Percentiles rank a stretch among this genome's conserved stretches.
phyloP scores from a whole-genome alignment of 2,113 vertebrate species.

The Muntiacus muntjak region DNA sequence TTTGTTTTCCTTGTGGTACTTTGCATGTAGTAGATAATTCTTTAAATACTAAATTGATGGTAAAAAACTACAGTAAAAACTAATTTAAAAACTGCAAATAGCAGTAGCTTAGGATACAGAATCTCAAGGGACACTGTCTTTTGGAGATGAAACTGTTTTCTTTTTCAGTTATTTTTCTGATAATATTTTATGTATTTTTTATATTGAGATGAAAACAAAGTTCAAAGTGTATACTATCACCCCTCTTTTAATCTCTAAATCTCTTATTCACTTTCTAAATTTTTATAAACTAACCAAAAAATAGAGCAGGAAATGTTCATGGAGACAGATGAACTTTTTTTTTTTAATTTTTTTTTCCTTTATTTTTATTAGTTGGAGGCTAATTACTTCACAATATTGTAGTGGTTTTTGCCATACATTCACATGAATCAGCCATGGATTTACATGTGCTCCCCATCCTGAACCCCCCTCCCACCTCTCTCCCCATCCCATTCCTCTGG shows the following conservation, averaged over 20 bases:
- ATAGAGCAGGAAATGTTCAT: background rate
- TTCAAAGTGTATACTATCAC: background rate
- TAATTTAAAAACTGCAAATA: background rate
- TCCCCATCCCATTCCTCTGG: too few species aligned
- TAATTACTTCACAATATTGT: too few species aligned
- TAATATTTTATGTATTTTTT: background rate
- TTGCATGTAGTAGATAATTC: background rate
- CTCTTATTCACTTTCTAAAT: background rate
- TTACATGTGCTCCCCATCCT: too few species aligned
- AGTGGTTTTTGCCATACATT: too few species aligned
- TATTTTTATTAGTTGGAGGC: too few species aligned
- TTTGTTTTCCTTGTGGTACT: background rate
- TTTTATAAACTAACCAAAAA: background rate
- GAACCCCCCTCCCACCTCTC: too few species aligned
- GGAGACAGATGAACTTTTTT: background rate
- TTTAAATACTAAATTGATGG: background rate
- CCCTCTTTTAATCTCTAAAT: background rate
- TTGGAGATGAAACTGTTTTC: background rate
- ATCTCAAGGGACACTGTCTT: background rate
- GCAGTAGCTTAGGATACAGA: background rate
- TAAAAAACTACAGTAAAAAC: background rate
- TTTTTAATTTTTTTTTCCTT: too few species aligned
- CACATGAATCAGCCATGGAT: too few species aligned
- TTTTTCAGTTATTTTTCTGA: background rate
- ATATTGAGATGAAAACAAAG: background rate